Percentiles rank a stretch among this genome's conserved stretches.
These are phyloP conservation scores for Coenonympha glycerion DNA, from an alignment of 2,888 invertebrate genomes.

Conservation along the genomic window DNA sequence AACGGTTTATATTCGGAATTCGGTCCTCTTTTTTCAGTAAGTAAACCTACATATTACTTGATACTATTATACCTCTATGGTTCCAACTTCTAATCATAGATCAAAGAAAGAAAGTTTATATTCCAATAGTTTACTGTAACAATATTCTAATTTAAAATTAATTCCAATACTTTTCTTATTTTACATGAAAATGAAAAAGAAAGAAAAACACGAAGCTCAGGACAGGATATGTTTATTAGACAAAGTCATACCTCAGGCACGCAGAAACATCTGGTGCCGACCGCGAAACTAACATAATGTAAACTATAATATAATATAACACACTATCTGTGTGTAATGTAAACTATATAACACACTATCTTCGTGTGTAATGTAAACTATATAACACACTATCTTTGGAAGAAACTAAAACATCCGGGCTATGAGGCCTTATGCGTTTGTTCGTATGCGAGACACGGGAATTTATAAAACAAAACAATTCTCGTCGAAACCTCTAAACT, in stretches of 20 bases:
- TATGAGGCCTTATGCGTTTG: constrained; percentile 41
- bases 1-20: too few species aligned
- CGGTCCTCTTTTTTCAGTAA: too few species aligned
- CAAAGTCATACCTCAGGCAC: constrained; percentile 63
- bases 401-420: constrained; percentile 61
- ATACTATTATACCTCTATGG: too few species aligned
- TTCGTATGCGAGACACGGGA: constrained; percentile 34
- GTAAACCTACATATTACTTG: too few species aligned
- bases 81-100: too few species aligned
- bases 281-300: constrained; percentile 52
- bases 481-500: constrained; percentile 38
- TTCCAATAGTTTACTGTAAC: too few species aligned
- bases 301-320: constrained; percentile 52
- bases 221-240: constrained; percentile 75
- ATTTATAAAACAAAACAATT: constrained; percentile 29
- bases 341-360: too few species aligned
- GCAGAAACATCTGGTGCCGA: constrained; percentile 40
- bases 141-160: too few species aligned
- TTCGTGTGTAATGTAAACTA: too few species aligned
- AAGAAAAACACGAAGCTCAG: constrained; percentile 43
- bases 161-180: too few species aligned
- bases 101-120: too few species aligned
- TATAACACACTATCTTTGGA: constrained; percentile 69
- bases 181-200: not conserved
- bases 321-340: constrained; percentile 73